These are phyloP conservation scores for Dendrocincla tyrannina DNA, from an alignment of 2,797 vertebrate genomes.

Conservation along the genomic window DNA sequence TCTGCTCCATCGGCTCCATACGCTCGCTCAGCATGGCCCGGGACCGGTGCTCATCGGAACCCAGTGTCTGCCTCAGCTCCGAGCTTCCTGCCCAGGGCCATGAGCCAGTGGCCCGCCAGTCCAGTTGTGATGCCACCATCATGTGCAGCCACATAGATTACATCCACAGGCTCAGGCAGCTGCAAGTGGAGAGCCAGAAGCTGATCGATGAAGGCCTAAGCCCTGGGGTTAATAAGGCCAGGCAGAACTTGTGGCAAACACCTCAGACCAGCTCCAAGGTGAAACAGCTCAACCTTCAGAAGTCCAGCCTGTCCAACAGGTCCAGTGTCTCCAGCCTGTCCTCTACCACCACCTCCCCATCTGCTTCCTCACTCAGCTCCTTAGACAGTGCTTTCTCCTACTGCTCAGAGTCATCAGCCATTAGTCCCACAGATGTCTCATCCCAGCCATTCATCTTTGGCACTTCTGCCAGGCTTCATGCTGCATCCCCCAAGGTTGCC, in stretches of 20 bases:
- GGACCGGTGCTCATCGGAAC: slow-evolving; percentile 76
- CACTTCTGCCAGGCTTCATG: slow-evolving; percentile 64
- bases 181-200: slow-evolving; percentile 70
- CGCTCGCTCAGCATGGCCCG: slow-evolving; percentile 55
- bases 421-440: slow-evolving; percentile 67
- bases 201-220: slow-evolving; percentile 59
- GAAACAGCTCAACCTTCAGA: slow-evolving; percentile 61
- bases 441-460: slow-evolving; percentile 75
- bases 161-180: slow-evolving; percentile 67
- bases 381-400: slow-evolving; percentile 80
- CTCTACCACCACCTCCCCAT: slow-evolving; percentile 77
- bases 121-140: slow-evolving; percentile 77
- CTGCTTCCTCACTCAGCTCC: slow-evolving; percentile 79
- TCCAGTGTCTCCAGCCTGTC: slow-evolving; percentile 80
- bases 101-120: slow-evolving; percentile 74
- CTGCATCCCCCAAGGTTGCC: slow-evolving; percentile 67
- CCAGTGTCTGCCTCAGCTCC: slow-evolving; percentile 75
- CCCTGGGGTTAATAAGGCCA: not conserved
- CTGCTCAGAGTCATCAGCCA: slow-evolving; percentile 75
- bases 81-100: slow-evolving; percentile 48
- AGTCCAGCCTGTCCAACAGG: slow-evolving; percentile 65
- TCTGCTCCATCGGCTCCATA: slow-evolving; percentile 49
- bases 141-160: slow-evolving; percentile 53
- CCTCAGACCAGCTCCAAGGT: slow-evolving; percentile 55
- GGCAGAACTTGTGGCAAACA: slow-evolving; percentile 58